Base-by-base conservation (phyloP, 1,140 invertebrate species). In the Drosophila busckii region DNA sequence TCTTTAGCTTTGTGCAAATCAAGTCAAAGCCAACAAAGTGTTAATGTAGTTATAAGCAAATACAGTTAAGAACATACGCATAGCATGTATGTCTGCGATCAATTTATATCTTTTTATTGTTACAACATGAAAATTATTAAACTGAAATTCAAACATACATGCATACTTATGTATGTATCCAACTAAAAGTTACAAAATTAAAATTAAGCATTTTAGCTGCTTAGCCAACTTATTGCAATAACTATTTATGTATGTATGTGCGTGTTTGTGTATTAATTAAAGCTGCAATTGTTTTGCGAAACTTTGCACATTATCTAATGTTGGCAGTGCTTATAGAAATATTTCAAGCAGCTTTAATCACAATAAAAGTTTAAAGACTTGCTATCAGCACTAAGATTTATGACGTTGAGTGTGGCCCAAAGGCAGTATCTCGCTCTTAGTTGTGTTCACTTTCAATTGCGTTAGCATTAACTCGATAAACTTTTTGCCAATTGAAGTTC, bases 21-120 rank as follows among this genome's bases (percentile, higher is more conserved):
- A 66, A 66, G 62, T 61, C 56, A 61, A 66, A 54, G 62, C 42
- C 56, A 55, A 54, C n/a, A 65, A 49, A 61, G 48, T 62, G 59
- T 62, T 62, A 49, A 62, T 62, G 44, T 62, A 62, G 59, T 62
- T 56, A 53, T 56, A 49, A 28, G 23, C 48, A 61, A 61, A 66
- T 16, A 26, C 55, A 61, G 29, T 53, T 28, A n/a, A 19, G 20
- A 31, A 23, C 55, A 45, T 26, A 59, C 40, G 28, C 32, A 20
- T 10, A 25, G 44, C 15, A 9, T 25, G 37, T 13, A 1, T 17
- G 15, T 29, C 13, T 19, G 25, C 13, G 15, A 54, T 46, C 44
- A 19, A 60, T 38, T 49, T 49, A 29, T 37, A 37, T 12, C 37
- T 25, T 25, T 19, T 31, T 9, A 13, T 29, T 20, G 12, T 40